These are phyloP conservation scores for Aplocera efformata DNA, from an alignment of 2,888 invertebrate genomes.

Conservation along the genomic window DNA sequence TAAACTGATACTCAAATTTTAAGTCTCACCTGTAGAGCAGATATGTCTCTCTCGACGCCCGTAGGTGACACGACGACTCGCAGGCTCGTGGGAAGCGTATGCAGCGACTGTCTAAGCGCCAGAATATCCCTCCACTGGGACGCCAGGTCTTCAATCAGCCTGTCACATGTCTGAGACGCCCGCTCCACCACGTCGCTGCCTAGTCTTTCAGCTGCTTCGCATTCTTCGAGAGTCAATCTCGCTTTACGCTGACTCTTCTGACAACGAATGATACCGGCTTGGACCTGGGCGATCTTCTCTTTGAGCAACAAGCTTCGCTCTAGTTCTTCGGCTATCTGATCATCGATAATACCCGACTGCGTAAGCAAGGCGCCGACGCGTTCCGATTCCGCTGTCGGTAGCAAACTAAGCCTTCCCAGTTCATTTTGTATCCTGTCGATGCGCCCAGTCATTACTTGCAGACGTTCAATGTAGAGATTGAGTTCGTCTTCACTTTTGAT, in stretches of 20 bases:
- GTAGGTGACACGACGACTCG: conserved; percentile 89
- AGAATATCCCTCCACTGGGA: conserved; percentile 89
- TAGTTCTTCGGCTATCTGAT: conserved; percentile 87
- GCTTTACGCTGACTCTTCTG: conserved; percentile 84
- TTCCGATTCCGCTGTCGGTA: conserved; percentile 88
- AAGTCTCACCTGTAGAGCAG: conserved; percentile 70
- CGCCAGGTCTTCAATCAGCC: conserved; percentile 84
- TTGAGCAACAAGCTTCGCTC: conserved; percentile 87
- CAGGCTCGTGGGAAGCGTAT: conserved; percentile 87
- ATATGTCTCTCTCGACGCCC: conserved; percentile 87
- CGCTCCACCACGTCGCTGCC: conserved; percentile 89
- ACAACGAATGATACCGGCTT: conserved; percentile 85
- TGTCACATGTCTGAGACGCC: conserved; percentile 86
- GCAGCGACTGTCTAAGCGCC: conserved; percentile 86
- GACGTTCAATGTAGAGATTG: conserved; percentile 88
- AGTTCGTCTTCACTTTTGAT: conserved; percentile 92
- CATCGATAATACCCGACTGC: conserved; percentile 85
- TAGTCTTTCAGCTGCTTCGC: conserved; percentile 85
- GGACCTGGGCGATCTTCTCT: conserved; percentile 86
- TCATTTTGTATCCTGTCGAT: conserved; percentile 91
- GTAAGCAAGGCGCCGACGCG: conserved; percentile 86
- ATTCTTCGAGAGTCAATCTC: conserved; percentile 84
- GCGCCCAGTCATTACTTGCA: conserved; percentile 87
- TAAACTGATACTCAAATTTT: not conserved
- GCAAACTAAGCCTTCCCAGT: conserved; percentile 86